A percentile compares a stretch with the other conserved stretches of the same genome.
Evolutionary conservation across 1,140 invertebrate species (phyloP).

Genomic region (Lordiphosa stackelbergi): DNA sequence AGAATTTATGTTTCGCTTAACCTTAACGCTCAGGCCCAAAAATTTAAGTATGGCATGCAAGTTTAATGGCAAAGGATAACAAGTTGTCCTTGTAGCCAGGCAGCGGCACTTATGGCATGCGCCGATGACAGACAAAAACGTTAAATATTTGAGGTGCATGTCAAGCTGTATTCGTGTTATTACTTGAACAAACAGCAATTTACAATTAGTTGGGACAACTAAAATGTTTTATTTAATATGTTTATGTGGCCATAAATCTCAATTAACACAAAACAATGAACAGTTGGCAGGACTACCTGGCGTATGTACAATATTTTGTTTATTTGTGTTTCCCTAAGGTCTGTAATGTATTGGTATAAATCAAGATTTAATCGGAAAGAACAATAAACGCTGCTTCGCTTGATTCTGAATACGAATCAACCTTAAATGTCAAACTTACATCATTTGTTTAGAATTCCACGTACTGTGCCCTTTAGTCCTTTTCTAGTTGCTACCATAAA

Average conservation of each 20-base stretch:
- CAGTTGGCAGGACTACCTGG: conserved; percentile 41
- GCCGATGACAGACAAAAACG: conserved; percentile 61
- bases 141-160: conserved; percentile 38
- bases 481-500: too few species aligned
- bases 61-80: conserved; percentile 59
- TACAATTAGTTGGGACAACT: too few species aligned
- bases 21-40: conserved; percentile 63
- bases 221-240: not conserved
- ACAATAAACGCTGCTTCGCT: too few species aligned
- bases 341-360: too few species aligned
- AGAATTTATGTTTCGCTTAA: conserved; percentile 68
- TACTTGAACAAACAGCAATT: not conserved
- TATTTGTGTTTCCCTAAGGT: not conserved
- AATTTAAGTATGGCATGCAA: conserved; percentile 65
- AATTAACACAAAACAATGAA: conserved; percentile 43
- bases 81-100: conserved; percentile 50
- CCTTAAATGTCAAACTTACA: too few species aligned
- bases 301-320: conserved; percentile 39
- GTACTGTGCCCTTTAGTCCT: too few species aligned
- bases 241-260: conserved; percentile 51
- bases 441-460: too few species aligned
- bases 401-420: too few species aligned
- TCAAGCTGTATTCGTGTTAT: conserved; percentile 51
- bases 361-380: too few species aligned
- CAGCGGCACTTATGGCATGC: conserved; percentile 32